Conservation (phyloP, 2,113 vertebrate genomes). For the Piaya cayana region DNA sequence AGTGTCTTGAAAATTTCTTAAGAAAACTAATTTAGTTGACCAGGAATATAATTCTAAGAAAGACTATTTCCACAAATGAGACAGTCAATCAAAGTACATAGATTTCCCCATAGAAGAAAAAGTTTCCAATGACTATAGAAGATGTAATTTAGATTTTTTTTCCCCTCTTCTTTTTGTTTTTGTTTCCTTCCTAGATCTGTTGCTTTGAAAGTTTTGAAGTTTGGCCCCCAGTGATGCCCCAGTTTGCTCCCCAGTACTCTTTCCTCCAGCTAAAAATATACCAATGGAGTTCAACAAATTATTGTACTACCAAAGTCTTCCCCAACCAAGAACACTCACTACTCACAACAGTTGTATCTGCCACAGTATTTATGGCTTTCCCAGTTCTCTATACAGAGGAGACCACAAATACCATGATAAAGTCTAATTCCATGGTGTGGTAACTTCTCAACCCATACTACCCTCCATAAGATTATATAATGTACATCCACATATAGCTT, state of each 20-base stretch:
- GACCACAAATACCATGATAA: slow-evolving; percentile 20
- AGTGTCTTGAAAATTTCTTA: not conserved
- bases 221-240: not conserved
- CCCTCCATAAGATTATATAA: not conserved
- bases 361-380: not conserved
- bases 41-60: not conserved
- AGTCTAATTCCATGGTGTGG: not conserved
- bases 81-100: not conserved
- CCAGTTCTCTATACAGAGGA: not conserved
- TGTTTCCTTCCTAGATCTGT: not conserved
- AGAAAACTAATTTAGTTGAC: not conserved
- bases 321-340: not conserved
- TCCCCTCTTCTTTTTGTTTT: no score
- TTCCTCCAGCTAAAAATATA: not conserved
- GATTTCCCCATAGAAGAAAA: not conserved
- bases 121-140: not conserved
- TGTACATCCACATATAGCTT: not conserved
- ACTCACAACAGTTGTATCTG: not conserved
- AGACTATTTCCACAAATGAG: not conserved
- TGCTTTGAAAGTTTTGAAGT: not conserved
- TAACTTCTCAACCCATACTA: not conserved
- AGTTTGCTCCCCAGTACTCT: not conserved
- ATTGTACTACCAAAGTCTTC: not conserved
- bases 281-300: not conserved
- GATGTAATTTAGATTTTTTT: not conserved